A percentile compares a stretch with the other conserved stretches of the same genome.
Evolutionary conservation across 2,888 invertebrate species (phyloP).

Genomic region (Dryomyza anilis): DNA sequence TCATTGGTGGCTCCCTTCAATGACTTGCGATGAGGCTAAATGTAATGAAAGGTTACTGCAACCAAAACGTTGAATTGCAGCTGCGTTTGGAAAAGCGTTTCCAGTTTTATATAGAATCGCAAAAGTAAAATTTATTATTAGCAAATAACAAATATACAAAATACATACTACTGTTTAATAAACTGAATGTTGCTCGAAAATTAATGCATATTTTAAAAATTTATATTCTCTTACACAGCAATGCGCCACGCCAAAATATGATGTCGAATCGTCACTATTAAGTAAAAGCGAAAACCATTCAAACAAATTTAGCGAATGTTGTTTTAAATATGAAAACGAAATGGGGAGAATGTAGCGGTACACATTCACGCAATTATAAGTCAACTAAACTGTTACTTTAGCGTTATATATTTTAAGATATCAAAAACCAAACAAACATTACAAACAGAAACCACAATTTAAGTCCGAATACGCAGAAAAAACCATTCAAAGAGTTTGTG

Average conservation of each 20-base stretch:
- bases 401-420: conserved; percentile 12
- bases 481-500: neutral
- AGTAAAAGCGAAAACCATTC: conserved; percentile 29
- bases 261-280: conserved; percentile 58
- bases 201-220: conserved; percentile 33
- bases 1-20: no score
- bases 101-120: no score
- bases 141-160: no score
- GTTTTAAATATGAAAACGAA: conserved; percentile 10
- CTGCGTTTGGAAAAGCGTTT: neutral
- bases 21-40: neutral
- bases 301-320: conserved; percentile 6
- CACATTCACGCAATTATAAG: conserved; percentile 9
- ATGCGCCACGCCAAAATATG: conserved; percentile 54
- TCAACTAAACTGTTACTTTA: conserved; percentile 13
- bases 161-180: no score
- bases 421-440: neutral
- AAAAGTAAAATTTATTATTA: neutral
- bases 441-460: no score
- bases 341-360: conserved; percentile 21
- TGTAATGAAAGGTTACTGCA: neutral
- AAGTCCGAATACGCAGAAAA: no score
- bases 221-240: conserved; percentile 49
- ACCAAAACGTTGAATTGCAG: no score
- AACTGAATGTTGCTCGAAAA: conserved; percentile 5